Evolutionary conservation across 2,113 vertebrate species (phyloP).

Genomic region (Peromyscus californicus): DNA sequence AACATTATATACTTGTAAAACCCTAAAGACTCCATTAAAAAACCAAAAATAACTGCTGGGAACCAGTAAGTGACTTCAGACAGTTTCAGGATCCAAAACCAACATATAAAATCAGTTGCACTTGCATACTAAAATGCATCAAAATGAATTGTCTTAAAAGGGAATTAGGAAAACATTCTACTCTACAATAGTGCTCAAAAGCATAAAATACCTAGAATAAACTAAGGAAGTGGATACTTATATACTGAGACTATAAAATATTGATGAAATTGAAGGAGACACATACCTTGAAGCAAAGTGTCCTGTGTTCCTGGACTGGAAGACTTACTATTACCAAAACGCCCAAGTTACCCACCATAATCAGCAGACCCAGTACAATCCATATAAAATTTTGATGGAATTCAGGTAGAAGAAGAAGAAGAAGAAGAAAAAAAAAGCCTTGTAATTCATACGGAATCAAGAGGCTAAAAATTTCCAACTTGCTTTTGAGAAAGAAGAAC

Average conservation of each 20-base stretch:
- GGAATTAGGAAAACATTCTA: background rate
- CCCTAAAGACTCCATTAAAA: background rate
- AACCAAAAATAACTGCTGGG: background rate
- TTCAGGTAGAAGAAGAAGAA: background rate
- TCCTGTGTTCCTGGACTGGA: background rate
- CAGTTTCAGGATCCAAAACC: background rate
- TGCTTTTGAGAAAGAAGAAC: background rate
- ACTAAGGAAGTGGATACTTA: background rate
- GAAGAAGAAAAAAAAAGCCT: background rate
- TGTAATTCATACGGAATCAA: background rate
- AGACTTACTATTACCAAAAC: background rate
- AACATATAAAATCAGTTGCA: background rate
- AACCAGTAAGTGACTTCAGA: slow-evolving; percentile 2
- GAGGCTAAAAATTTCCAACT: background rate
- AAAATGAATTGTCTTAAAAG: background rate
- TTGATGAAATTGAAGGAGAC: background rate
- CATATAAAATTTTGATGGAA: background rate
- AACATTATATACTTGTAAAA: slow-evolving; percentile 8
- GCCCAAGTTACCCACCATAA: background rate
- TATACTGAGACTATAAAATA: background rate
- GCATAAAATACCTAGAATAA: slow-evolving; percentile 30
- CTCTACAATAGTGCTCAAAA: background rate
- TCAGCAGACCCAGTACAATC: background rate
- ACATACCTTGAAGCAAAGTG: background rate
- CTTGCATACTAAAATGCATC: background rate